Conservation (phyloP, 2,888 invertebrate genomes). For the Cheiracanthium punctorium region DNA sequence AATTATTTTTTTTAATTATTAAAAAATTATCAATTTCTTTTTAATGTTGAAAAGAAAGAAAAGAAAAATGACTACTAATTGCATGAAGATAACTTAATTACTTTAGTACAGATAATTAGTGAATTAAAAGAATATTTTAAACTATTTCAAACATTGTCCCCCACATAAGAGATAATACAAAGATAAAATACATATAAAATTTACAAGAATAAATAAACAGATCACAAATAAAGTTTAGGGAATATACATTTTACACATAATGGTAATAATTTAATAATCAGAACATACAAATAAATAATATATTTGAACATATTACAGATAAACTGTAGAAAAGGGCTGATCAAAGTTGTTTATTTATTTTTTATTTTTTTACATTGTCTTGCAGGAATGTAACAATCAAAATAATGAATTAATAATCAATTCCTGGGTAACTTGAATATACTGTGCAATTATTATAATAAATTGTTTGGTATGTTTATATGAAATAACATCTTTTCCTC, state of each 20-base stretch:
- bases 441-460: too few species aligned
- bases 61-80: too few species aligned
- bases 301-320: not conserved
- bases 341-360: too few species aligned
- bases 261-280: not conserved
- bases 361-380: too few species aligned
- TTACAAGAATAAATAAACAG: not conserved
- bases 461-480: too few species aligned
- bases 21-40: too few species aligned
- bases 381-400: not conserved
- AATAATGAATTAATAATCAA: not conserved
- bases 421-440: slow-evolving; percentile 8
- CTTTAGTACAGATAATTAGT: too few species aligned
- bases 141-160: not conserved
- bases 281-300: slow-evolving; percentile 1
- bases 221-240: not conserved
- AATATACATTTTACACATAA: not conserved
- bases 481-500: too few species aligned
- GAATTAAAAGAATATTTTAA: too few species aligned
- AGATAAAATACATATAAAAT: not conserved
- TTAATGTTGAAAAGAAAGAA: too few species aligned
- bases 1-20: too few species aligned
- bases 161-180: not conserved
- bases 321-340: not conserved
- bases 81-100: too few species aligned